Evolutionary conservation across 2,113 vertebrate species (phyloP).

Genomic region (Neodon shergylaensis): DNA sequence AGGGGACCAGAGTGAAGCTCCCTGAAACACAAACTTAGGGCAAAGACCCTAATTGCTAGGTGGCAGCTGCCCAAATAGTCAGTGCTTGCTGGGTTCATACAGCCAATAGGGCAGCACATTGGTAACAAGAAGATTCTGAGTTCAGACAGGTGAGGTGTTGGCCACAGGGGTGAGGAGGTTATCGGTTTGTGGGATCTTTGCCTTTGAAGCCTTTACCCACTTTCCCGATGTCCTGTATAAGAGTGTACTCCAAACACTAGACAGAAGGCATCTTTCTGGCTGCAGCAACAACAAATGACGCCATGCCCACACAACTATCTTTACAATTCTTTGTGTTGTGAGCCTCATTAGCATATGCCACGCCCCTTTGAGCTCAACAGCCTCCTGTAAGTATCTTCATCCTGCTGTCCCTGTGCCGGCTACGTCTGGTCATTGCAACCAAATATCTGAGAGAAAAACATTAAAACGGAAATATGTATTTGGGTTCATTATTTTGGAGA

Average conservation of each 20-base stretch:
- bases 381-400: neutral
- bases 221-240: neutral
- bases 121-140: neutral
- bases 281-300: neutral
- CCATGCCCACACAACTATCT: neutral
- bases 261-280: neutral
- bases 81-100: neutral
- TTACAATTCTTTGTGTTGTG: neutral
- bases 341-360: neutral
- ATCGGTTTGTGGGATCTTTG: neutral
- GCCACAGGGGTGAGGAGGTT: neutral
- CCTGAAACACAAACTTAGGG: neutral
- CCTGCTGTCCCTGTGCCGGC: neutral
- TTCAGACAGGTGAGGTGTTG: neutral
- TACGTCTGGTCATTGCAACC: neutral
- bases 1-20: neutral
- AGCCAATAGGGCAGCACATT: neutral
- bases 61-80: neutral
- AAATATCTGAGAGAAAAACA: neutral
- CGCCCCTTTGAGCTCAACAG: neutral
- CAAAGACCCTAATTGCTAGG: neutral
- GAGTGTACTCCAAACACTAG: neutral
- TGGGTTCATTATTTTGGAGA: neutral
- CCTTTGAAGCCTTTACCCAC: neutral
- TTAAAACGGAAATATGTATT: neutral